Base-by-base conservation (phyloP, 2,888 invertebrate genomes). In the Colostygia pectinataria region DNA sequence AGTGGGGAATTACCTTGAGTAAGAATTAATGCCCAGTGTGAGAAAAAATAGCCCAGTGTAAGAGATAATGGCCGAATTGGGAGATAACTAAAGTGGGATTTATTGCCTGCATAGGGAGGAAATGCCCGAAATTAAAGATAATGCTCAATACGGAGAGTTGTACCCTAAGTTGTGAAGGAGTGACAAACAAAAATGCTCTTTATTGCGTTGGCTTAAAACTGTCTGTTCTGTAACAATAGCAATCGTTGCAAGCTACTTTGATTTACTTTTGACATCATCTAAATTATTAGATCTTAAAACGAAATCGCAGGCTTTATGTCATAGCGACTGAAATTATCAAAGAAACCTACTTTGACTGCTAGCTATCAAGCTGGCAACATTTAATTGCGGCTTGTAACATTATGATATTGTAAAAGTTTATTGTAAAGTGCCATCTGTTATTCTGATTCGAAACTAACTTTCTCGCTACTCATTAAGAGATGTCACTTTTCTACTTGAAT, bases 181-280 rank as follows among this genome's bases (percentile, higher is more conserved):
- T 52, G 36, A 9, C 52, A 59, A 53, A 44, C 54, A 33, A 56
- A 55, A 59, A 51, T 54, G 56, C 29, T 53, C 31, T 50, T 55
- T 53, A 38, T 44, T 45, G 10, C 27, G 27, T 18, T 13, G 15
- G 2, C 1, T 3, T 13, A 24, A 1, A 33, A 8, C 6, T 37
- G 31, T 5, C 9, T 24, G n/a, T 36, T 36, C n/a, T 24, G 24
- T 14, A 20, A 20, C 20, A 20, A 20, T 5, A 6, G 20, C 20
- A 20, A 1, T 23, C 7, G 12, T 6, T 33, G 12, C 12, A 23
- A 34, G 4, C 9, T 33, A 18, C 9, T 20, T 5, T 20, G 2
- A 15, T 32, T 9, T 18, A 9, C 15, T 15, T 18, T 9, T 15
- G 18, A 32, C 9, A 32, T 18, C 31, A 14, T n/a, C n/a, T n/a